Evolutionary conservation across 92 coral and sea anemone genomes (phyloP).

Genomic region (Bergia sp.): DNA sequence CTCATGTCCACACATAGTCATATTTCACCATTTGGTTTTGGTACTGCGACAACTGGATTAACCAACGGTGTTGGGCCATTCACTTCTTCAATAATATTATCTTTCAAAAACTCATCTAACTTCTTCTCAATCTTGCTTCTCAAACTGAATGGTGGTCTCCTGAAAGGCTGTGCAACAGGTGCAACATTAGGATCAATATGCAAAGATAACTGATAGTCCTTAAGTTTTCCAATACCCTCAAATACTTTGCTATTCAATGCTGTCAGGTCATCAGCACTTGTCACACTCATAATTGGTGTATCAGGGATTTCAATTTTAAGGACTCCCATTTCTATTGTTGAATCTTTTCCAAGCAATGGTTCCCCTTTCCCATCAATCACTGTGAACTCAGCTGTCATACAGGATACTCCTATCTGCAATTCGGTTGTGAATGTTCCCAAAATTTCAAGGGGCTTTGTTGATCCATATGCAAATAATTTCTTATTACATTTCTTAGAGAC

Average conservation of each 20-base stretch:
- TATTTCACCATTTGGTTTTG: slow-evolving; percentile 3
- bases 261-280: slow-evolving; percentile 17
- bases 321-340: slow-evolving; percentile 30
- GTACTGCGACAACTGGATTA: not conserved
- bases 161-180: slow-evolving; percentile 41
- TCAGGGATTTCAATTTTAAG: slow-evolving; percentile 33
- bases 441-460: slow-evolving; percentile 26
- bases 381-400: slow-evolving; percentile 16
- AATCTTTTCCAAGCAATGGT: slow-evolving; percentile 36
- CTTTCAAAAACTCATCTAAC: not conserved
- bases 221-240: slow-evolving; percentile 40
- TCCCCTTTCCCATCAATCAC: slow-evolving; percentile 38
- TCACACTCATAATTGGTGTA: not conserved
- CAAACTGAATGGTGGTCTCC: slow-evolving; percentile 29
- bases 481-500: slow-evolving; percentile 12
- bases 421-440: slow-evolving; percentile 9
- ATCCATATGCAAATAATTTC: slow-evolving; percentile 38
- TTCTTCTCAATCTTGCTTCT: slow-evolving; percentile 32
- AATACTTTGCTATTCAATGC: slow-evolving; percentile 12
- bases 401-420: not conserved
- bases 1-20: slow-evolving; percentile 4
- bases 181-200: slow-evolving; percentile 33
- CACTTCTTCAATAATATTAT: not conserved
- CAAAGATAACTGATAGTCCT: slow-evolving; percentile 19
- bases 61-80: not conserved